phyloP scores from a whole-genome alignment of 2,797 vertebrate species.

The Hoplostethus atlanticus region DNA sequence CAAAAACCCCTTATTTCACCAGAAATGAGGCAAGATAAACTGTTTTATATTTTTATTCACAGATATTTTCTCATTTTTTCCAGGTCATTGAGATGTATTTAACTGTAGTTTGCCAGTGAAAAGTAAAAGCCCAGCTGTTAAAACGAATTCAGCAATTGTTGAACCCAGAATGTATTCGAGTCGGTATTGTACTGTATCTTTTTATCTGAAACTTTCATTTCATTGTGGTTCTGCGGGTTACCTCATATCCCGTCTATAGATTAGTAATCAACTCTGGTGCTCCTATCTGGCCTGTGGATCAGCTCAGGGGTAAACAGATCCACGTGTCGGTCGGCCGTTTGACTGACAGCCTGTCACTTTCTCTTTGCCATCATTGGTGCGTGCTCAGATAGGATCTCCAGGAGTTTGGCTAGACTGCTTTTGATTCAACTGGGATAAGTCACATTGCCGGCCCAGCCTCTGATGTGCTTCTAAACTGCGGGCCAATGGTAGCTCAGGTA shows the following conservation, averaged over 20 bases:
- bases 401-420: conserved; percentile 61
- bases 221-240: conserved; percentile 43
- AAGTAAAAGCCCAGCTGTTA: neutral
- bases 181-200: conserved; percentile 29
- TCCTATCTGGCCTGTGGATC: conserved; percentile 78
- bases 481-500: conserved; percentile 56
- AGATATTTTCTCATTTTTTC: conserved; percentile 30
- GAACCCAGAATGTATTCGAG: conserved; percentile 10
- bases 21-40: conserved; percentile 56
- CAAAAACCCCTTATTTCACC: conserved; percentile 57
- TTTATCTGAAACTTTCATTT: conserved; percentile 46
- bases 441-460: conserved; percentile 38
- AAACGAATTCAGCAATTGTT: conserved; percentile 34
- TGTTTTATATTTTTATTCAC: conserved; percentile 45
- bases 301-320: conserved; percentile 77
- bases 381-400: conserved; percentile 80
- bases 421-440: conserved; percentile 75
- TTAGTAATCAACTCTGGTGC: conserved; percentile 66
- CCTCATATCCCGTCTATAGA: conserved; percentile 65
- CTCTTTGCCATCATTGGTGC: conserved; percentile 71
- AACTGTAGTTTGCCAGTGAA: neutral
- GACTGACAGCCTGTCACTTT: conserved; percentile 86
- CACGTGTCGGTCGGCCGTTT: conserved; percentile 78
- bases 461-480: conserved; percentile 55
- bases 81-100: conserved; percentile 21